Conservation (phyloP, 2,113 vertebrate genomes). For the Riparia riparia region DNA sequence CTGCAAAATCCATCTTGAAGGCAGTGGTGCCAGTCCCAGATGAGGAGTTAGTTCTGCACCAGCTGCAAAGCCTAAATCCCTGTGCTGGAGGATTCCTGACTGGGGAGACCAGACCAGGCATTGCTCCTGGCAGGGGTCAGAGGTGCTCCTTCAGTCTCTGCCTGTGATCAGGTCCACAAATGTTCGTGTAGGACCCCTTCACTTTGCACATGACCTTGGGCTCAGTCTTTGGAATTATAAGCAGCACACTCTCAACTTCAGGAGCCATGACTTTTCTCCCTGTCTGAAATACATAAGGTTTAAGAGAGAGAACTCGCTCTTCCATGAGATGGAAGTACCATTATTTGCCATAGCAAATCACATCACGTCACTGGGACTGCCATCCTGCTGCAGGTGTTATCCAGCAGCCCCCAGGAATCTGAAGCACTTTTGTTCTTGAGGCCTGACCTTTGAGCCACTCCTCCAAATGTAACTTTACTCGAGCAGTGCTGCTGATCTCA, state of each 20-base stretch:
- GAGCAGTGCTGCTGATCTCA: constrained; percentile 27
- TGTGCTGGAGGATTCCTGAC: neutral
- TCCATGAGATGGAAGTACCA: neutral
- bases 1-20: neutral
- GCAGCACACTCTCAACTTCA: neutral
- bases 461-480: neutral
- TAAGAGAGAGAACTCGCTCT: neutral
- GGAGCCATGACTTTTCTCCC: neutral
- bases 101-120: neutral
- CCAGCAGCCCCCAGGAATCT: neutral
- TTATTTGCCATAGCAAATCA: neutral
- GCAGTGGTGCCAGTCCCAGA: neutral
- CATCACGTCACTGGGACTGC: neutral
- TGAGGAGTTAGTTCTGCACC: neutral
- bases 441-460: constrained; percentile 21
- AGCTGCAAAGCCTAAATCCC: neutral
- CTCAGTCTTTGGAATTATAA: neutral
- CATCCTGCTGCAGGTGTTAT: neutral
- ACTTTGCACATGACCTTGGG: neutral
- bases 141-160: neutral
- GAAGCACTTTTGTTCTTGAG: neutral
- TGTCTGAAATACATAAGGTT: neutral
- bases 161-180: neutral
- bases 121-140: neutral
- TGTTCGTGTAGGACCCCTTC: neutral